Percentiles rank a stretch among this genome's conserved stretches.
phyloP scores from a whole-genome alignment of 2,888 invertebrate species.

The Meiosimyza platycephala region DNA sequence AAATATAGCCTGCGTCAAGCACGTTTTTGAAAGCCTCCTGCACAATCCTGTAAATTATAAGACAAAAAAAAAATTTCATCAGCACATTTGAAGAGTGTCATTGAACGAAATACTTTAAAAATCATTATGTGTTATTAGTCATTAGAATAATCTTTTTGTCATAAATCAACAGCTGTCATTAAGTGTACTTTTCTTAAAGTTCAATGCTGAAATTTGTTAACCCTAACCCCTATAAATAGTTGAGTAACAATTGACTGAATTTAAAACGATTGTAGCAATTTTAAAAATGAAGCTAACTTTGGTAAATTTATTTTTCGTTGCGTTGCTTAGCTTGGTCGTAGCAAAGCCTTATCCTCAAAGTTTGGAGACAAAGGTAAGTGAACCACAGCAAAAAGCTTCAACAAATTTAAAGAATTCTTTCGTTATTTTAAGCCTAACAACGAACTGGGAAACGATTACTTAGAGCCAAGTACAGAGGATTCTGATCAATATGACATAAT shows the following conservation, averaged over 20 bases:
- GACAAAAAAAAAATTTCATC: neutral
- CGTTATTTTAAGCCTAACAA: neutral
- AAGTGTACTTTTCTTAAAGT: too few species aligned
- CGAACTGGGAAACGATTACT: too few species aligned
- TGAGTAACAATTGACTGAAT: too few species aligned
- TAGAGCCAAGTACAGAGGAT: too few species aligned
- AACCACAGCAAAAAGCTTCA: too few species aligned
- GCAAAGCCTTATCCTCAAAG: neutral
- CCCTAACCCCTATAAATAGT: too few species aligned
- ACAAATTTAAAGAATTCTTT: neutral
- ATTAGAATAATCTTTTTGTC: too few species aligned
- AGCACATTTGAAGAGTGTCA: neutral
- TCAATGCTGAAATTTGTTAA: too few species aligned
- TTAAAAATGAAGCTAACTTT: neutral
- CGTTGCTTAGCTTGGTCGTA: neutral
- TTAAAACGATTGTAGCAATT: too few species aligned
- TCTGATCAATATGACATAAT: neutral
- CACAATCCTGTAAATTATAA: constrained; percentile 75
- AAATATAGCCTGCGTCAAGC: constrained; percentile 83
- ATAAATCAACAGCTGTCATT: too few species aligned
- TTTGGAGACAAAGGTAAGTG: neutral
- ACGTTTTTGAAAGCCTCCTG: constrained; percentile 90
- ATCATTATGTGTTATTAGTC: too few species aligned
- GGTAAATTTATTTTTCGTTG: neutral
- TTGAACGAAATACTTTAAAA: neutral